phyloP scores from a whole-genome alignment of 2,113 vertebrate species.

The Lasiurus cinereus region DNA sequence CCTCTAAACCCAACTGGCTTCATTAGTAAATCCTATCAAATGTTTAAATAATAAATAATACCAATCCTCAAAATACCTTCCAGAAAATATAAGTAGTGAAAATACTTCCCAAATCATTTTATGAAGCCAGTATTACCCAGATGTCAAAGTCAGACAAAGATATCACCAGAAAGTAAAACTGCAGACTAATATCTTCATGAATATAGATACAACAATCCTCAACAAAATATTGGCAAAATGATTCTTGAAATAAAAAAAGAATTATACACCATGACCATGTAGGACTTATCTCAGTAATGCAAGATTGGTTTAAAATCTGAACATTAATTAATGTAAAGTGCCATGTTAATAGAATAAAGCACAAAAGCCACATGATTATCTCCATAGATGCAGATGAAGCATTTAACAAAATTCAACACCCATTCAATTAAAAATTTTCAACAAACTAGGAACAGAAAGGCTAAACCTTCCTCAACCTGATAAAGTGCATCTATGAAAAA shows the following conservation, averaged over 20 bases:
- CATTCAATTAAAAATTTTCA: conserved; percentile 26
- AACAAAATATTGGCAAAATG: conserved; percentile 49
- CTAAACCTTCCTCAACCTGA: background rate
- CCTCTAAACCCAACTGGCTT: background rate
- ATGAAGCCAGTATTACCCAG: background rate
- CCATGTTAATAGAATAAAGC: conserved; percentile 37
- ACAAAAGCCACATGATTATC: conserved; percentile 24
- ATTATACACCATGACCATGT: conserved; percentile 11
- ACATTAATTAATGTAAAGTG: conserved; percentile 53
- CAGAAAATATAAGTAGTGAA: background rate
- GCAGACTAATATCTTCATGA: background rate
- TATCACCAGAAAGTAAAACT: conserved; percentile 25
- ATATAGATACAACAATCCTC: conserved; percentile 38
- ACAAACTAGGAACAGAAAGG: background rate
- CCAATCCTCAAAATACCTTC: background rate
- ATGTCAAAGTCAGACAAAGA: conserved; percentile 34
- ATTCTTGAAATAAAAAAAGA: conserved; percentile 38
- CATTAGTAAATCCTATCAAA: conserved; percentile 11
- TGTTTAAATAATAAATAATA: conserved; percentile 51
- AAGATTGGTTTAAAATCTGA: conserved; percentile 58
- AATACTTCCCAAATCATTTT: background rate
- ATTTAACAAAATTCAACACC: conserved; percentile 33
- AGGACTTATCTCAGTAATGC: conserved; percentile 35
- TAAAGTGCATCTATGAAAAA: background rate
- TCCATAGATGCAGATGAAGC: conserved; percentile 8